Percentiles rank a stretch among this genome's conserved stretches.
These are phyloP conservation scores for Prinia subflava DNA, from an alignment of 2,113 vertebrate genomes.

Conservation along the genomic window DNA sequence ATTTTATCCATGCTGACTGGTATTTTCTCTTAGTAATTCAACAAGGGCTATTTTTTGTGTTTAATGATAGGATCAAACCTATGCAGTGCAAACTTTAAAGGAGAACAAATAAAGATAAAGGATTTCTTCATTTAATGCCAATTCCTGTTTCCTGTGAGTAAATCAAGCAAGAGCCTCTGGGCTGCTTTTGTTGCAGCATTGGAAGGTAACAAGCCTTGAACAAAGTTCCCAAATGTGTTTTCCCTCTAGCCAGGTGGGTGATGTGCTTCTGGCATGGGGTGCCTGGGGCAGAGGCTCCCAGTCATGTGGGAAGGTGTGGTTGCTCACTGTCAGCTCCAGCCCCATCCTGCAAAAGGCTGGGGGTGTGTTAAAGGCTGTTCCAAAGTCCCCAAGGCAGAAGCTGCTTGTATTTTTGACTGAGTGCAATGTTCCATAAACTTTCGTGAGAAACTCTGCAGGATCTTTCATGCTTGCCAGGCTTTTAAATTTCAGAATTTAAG, in stretches of 20 bases:
- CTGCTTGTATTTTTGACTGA: background rate
- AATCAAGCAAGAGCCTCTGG: background rate
- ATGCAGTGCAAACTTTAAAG: background rate
- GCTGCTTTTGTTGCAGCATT: background rate
- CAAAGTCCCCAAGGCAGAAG: background rate
- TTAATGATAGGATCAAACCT: background rate
- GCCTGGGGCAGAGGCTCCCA: background rate
- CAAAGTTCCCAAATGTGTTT: accelerated
- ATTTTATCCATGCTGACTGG: background rate
- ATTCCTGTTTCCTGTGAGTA: background rate
- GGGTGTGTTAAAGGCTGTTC: background rate
- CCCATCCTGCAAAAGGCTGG: background rate
- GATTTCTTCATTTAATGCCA: background rate
- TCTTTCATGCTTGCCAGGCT: background rate
- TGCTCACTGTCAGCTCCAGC: background rate
- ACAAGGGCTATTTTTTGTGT: background rate
- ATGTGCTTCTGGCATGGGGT: background rate
- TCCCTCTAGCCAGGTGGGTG: accelerated
- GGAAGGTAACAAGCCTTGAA: background rate
- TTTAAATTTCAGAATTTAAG: background rate
- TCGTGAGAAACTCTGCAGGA: background rate
- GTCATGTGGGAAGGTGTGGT: background rate
- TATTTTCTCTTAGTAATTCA: background rate
- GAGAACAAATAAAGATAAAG: background rate
- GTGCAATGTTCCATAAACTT: background rate